phyloP scores from a whole-genome alignment of 2,113 vertebrate genomes.

The Marmota monax region DNA sequence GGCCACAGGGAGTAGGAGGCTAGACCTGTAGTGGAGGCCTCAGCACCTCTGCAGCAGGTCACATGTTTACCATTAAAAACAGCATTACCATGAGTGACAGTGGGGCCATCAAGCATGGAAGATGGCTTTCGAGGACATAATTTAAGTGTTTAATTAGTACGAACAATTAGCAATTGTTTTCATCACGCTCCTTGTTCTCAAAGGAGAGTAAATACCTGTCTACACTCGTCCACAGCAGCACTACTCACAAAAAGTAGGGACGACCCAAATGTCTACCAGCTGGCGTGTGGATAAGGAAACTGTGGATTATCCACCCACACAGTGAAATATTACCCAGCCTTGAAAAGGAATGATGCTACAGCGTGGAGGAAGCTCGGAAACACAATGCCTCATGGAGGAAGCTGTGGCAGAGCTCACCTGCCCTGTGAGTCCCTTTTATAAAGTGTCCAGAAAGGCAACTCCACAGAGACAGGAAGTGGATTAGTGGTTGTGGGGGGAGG shows the following conservation, averaged over 20 bases:
- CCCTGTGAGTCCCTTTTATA: fast-evolving
- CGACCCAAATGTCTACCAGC: neutral
- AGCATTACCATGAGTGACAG: fast-evolving
- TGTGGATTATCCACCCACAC: fast-evolving
- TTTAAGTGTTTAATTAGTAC: neutral
- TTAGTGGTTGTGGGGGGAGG: neutral
- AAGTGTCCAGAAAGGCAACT: neutral
- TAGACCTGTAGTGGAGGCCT: neutral
- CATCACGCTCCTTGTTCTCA: neutral
- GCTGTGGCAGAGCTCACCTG: fast-evolving
- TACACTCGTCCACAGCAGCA: fast-evolving
- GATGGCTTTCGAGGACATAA: neutral
- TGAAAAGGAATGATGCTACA: neutral
- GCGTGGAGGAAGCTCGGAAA: fast-evolving
- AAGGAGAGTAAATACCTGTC: neutral
- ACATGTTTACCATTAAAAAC: fast-evolving
- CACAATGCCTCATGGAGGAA: fast-evolving
- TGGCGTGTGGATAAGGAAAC: fast-evolving
- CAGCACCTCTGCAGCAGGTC: neutral
- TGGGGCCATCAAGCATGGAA: neutral
- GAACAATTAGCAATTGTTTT: neutral
- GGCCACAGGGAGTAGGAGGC: fast-evolving
- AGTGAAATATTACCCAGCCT: neutral
- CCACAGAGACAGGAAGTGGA: too few species aligned
- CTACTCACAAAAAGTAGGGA: neutral